Evolutionary conservation across 2,797 vertebrate species (phyloP), one percentile per base, ranked within the genome.

Genomic region (Brachyrhaphis roseni): DNA sequence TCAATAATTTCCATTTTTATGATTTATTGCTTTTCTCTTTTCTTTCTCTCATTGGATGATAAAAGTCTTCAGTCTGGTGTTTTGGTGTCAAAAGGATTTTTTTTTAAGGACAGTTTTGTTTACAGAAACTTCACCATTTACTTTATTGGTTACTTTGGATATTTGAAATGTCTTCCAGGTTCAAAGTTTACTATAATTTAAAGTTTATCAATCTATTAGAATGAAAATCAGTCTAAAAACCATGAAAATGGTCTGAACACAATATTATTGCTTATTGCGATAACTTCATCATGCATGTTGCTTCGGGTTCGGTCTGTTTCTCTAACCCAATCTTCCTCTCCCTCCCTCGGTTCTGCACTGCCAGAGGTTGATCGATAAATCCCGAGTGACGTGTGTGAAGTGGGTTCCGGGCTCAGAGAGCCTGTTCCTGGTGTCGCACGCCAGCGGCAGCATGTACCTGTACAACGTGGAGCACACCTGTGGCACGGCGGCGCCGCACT

Each of bases 351-450:
- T 59, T 85, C 70, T 59, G 53, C 68, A 68, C 78, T 72, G 76
- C 82, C 92, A 99, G 98, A 98, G 98, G 95, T 96, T 99, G 88
- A 99, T 99, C 93, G 98, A 99, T 96, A 99, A 99, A 95, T 98
- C 98, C 36, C 95, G 98, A 89, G 98, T 99, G 82, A 99, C 98
- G 45, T 99, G 98, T 95, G 98, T 99, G 87, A 97, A 95, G 96
- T 99, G 98, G 98, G 98, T 99, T 18, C 98, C 98, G 23, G 98
- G 98, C 89, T 99, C 98, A 16, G 98, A 99, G 96, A 98, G 97
- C 93, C 97, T 99, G 87, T 99, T 99, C 92, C 95, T 99, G 91
- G 98, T 99, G 90, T 97, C 97, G 87, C 98, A 99, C 92, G 97
- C 98, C 87, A 99, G 97, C 81, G 98, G 98, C 91, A 98, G 91